These are phyloP conservation scores for Asarcornis scutulata DNA, from an alignment of 2,113 vertebrate species.

Conservation along the genomic window DNA sequence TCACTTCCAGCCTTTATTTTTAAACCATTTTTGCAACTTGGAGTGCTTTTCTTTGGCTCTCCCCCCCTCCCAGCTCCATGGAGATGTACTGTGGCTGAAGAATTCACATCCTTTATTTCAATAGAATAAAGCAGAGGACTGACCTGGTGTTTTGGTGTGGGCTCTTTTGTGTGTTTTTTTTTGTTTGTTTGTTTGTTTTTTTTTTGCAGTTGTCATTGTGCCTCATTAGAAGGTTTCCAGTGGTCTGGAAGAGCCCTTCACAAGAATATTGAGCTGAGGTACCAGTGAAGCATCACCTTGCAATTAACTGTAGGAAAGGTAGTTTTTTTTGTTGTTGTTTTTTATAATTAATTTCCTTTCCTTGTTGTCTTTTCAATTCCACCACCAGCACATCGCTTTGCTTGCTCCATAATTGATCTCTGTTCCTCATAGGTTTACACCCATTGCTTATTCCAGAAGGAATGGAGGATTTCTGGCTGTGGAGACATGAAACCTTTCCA, in stretches of 20 bases:
- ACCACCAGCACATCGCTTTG: background rate
- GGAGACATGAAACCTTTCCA: background rate
- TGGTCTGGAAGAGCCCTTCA: background rate
- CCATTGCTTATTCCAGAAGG: background rate
- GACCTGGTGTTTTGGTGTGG: background rate
- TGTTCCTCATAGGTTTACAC: background rate
- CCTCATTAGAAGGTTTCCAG: background rate
- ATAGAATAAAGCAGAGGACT: background rate
- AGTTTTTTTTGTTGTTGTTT: accelerated
- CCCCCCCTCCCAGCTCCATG: background rate
- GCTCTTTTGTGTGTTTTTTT: no score
- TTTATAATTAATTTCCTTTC: background rate
- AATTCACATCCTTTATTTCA: background rate
- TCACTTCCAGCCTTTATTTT: background rate
- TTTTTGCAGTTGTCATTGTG: background rate
- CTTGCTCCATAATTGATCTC: background rate
- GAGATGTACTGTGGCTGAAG: background rate
- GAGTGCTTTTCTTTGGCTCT: background rate
- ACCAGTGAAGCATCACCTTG: background rate
- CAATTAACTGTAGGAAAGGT: background rate
- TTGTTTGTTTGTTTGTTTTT: no score
- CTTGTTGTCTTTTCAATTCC: background rate
- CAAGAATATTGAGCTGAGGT: background rate
- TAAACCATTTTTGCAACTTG: background rate
- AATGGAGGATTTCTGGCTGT: background rate